Conservation (phyloP, 2,797 vertebrate species). For the Poecile montanus region DNA sequence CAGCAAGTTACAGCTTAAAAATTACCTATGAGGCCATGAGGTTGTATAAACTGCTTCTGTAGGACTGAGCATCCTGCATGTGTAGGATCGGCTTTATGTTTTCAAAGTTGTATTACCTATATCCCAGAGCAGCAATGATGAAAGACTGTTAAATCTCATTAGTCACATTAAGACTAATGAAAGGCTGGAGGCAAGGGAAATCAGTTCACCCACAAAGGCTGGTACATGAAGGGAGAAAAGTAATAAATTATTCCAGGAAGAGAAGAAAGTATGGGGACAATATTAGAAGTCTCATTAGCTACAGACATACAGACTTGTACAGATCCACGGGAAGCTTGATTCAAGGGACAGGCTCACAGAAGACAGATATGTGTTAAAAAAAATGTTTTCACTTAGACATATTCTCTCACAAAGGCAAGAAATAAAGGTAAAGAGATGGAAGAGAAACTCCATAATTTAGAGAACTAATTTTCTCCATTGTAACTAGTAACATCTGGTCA, state of each 20-base stretch:
- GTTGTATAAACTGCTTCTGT: background rate
- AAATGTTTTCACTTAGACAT: background rate
- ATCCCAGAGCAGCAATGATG: background rate
- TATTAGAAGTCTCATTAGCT: background rate
- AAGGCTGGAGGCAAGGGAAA: background rate
- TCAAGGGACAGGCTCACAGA: background rate
- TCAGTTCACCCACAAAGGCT: background rate
- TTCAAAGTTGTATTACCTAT: background rate
- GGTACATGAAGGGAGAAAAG: background rate
- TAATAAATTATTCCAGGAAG: background rate
- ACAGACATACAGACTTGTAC: background rate
- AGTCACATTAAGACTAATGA: background rate
- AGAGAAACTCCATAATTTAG: background rate
- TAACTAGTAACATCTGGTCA: background rate
- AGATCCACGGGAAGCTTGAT: background rate
- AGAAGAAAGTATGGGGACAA: background rate
- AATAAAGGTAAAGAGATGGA: background rate
- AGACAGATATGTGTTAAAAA: background rate
- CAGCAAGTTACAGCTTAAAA: background rate
- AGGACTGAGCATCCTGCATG: background rate
- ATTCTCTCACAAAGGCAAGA: background rate
- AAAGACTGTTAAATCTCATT: background rate
- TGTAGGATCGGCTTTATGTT: background rate
- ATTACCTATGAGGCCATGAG: background rate
- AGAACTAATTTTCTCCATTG: background rate